Evolutionary conservation across 2,113 vertebrate species (phyloP), one percentile per base, ranked within the genome.

Genomic region (Halichoerus grypus): DNA sequence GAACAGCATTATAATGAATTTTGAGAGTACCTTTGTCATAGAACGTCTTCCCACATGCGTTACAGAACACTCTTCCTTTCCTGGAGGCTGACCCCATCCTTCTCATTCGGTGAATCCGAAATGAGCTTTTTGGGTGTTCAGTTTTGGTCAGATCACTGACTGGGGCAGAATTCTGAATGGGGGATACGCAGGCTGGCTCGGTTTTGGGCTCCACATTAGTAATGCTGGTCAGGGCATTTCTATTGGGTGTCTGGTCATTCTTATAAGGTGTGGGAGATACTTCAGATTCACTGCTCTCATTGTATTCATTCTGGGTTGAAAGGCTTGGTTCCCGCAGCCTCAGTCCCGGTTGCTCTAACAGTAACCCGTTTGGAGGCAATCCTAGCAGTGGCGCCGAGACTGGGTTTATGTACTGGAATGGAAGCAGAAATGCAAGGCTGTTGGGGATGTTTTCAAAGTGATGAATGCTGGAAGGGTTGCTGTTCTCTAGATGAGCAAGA

Each of bases 371-470:
- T 26, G 99, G 99, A 96, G 99, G 99, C 98, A 99, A 98, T 93
- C 99, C 99, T 46, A 99, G 98, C 98, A 99, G 99, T 0, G 99
- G 99, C 82, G 99, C 99, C 67, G 99, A 99, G 71, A 99, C 99
- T 19, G 99, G 99, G 98, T 99, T 99, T 98, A 99, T 99, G 95
- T 99, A 99, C 94, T 99, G 99, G 99, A 99, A 99, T 96, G 99
- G 99, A 98, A 99, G 99, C 51, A 99, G 98, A 98, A 99, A 99
- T 79, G 99, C 99, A 98, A 99, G 99, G 97, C 99, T 99, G 97
- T 99, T 99, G 0, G 99, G 99, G 98, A 99, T 99, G 98, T 99
- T 99, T 99, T 99, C 99, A 42, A 99, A 99, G 98, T 99, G 99
- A 98, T 99, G 99, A 98, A 99, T 99, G 98, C 99, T 99, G 91